A percentile compares a stretch with the other conserved stretches of the same genome.
Conservation (phyloP, 2,888 invertebrate species). For the Torymus aiolomorphi region DNA sequence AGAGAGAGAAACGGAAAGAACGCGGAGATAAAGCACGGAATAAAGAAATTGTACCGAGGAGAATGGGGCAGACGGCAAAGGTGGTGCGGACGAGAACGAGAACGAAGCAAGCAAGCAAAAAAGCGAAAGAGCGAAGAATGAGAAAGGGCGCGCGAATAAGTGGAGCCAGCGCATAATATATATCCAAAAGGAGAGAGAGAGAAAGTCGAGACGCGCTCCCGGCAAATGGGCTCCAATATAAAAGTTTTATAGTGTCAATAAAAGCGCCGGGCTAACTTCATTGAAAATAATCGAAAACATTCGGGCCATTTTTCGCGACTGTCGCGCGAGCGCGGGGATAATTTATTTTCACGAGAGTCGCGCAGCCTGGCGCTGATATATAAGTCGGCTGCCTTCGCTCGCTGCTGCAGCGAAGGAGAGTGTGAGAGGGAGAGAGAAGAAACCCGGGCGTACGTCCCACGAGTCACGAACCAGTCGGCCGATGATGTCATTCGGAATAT, state of each 20-base stretch:
- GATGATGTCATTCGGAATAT: conserved; percentile 26
- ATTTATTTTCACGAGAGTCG: too few relatives aligned
- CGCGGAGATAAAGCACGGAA: conserved; percentile 16
- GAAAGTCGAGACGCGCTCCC: too few relatives aligned
- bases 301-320: too few relatives aligned
- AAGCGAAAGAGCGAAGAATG: not conserved
- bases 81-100: not conserved
- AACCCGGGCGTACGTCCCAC: conserved; percentile 12
- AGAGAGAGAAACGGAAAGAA: not conserved
- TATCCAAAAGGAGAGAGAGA: too few relatives aligned
- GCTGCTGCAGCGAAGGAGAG: too few relatives aligned
- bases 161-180: too few relatives aligned
- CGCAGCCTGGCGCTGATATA: too few relatives aligned
- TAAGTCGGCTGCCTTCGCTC: too few relatives aligned
- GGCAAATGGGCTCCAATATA: not conserved
- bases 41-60: conserved; percentile 25
- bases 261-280: too few relatives aligned
- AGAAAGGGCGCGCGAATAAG: not conserved
- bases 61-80: not conserved
- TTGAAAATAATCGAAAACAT: too few relatives aligned
- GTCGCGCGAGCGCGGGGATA: too few relatives aligned
- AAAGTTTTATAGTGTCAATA: not conserved
- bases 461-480: not conserved
- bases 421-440: not conserved
- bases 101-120: not conserved